Evolutionary conservation across 2,888 invertebrate genomes (phyloP), one percentile per base, ranked within the genome.

Genomic region (Agrilus mali): DNA sequence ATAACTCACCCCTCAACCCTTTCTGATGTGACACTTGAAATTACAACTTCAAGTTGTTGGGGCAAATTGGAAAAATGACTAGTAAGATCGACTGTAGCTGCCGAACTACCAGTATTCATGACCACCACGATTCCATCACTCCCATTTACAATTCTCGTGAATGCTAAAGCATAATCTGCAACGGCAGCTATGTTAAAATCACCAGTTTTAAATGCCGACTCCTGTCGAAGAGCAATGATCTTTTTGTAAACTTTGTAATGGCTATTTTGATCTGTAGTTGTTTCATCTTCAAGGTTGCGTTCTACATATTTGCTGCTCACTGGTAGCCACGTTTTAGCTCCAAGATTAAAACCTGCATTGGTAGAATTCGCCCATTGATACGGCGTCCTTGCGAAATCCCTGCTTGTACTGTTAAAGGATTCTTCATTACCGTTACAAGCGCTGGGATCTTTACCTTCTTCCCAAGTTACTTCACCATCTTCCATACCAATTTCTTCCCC

Each of bases 401-500:
- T 72, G 5, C 81, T 78, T 2, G 61, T 59, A 13, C 59, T 49
- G 53, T 71, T 65, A 55, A 77, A 86, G 44, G 72, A 69, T 7
- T 73, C 67, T 5, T 71, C 71, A 17, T 80, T 80, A 33, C 73
- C 68, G 49, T 70, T 70, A 27, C 66, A 64, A 1, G 73, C 80
- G 12, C 68, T 69, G 0, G 78, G 77, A 62, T 81, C 80, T 32
- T 72, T 47, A 1, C 65, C 62, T 55, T 71, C 60, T 27, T 65
- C 62, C 55, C 61, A 73, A 0, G 69, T 67, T 10, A 77, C 73
- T 34, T 67, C 64, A 36, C 68, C 67, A 56, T 84, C 75, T 48
- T 69, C 60, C 78, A 84, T 79, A 1, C 80, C 86, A 38, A 88
- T 74, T 67, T 87, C 86, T 55, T 88, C 86, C 4, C 86, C 88